Base-by-base conservation (phyloP, 2,113 vertebrate genomes). In the Anoplopoma fimbria region DNA sequence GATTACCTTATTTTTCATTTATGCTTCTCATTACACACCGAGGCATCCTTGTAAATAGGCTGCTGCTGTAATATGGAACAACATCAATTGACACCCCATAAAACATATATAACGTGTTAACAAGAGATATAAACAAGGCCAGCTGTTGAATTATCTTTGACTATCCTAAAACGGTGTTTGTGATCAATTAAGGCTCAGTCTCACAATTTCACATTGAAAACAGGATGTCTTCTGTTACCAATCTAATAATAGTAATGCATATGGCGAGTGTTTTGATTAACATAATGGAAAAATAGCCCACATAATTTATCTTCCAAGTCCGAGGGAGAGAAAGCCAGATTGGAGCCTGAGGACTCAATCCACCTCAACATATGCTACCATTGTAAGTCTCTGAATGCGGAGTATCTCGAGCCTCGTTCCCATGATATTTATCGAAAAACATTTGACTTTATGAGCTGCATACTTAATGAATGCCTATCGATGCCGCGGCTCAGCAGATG, bases 291-390 rank as follows among this genome's bases (percentile, higher is more conserved):
- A 93, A 94, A 94, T 92, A 92, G 91, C 93, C 89, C 90, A 84
- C 86, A 69, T 93, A 90, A 95, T 96, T 95, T 93, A 94, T 96
- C 93, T 94, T 95, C 88, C 90, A 93, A 92, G 92, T 94, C 93
- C 90, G 91, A 94, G 89, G 91, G 91, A 93, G 91, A 92, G 90
- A 85, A 84, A 90, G 88, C 90, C 94, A 95, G 93, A 94, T 95
- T 95, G 93, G 89, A 93, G 95, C 95, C 94, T n/a, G 91, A 95
- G 95, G 95, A 96, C 93, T 93, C 94, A 92, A 94, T 94, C 94
- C 93, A 96, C 95, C 95, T 95, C 94, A 90, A 89, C 94, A 94
- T 94, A 95, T 95, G 94, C 88, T 92, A 82, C 92, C 86, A 76
- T 93, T 88, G 91, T 90, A 85, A 75, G 91, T 91, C 87, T 89